A percentile compares a stretch with the other conserved stretches of the same genome.
Conservation (phyloP, 2,888 invertebrate genomes). For the Lasioglossum marginatum region DNA sequence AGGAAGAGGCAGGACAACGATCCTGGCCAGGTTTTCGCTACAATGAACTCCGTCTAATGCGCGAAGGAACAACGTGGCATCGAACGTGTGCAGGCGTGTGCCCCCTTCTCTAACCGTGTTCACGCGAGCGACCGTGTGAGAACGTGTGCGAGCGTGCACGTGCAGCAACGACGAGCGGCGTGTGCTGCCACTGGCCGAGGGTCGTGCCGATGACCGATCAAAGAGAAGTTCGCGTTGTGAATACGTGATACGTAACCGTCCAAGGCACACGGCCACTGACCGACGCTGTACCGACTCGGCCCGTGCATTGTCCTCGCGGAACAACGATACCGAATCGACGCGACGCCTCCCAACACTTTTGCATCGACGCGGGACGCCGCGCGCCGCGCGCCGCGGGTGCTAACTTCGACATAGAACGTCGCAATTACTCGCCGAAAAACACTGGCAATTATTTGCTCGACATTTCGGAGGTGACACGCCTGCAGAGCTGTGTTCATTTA, state of each 20-base stretch:
- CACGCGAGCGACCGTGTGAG: slow-evolving; percentile 7
- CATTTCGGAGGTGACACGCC: not conserved
- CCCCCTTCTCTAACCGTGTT: slow-evolving; percentile 16
- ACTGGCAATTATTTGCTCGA: not conserved
- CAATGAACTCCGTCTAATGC: slow-evolving; percentile 69
- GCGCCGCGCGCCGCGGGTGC: not conserved
- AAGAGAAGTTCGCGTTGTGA: slow-evolving; percentile 80
- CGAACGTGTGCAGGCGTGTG: slow-evolving; percentile 53
- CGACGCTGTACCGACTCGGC: slow-evolving; percentile 70
- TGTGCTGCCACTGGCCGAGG: slow-evolving; percentile 68
- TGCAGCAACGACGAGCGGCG: slow-evolving; percentile 15
- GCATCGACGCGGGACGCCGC: not conserved
- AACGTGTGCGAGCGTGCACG: slow-evolving; percentile 17
- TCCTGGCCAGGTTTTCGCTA: slow-evolving; percentile 55
- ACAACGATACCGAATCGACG: slow-evolving; percentile 44
- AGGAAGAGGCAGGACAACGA: slow-evolving; percentile 30
- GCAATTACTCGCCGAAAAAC: not conserved
- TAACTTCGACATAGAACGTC: not conserved
- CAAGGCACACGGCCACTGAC: slow-evolving; percentile 80
- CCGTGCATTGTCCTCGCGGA: slow-evolving; percentile 76
- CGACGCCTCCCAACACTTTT: slow-evolving; percentile 23
- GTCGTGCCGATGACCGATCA: slow-evolving; percentile 84
- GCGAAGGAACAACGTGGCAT: slow-evolving; percentile 52
- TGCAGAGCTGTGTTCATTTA: no score
- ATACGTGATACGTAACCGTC: slow-evolving; percentile 83